Percentiles rank a stretch among this genome's conserved stretches.
These are phyloP conservation scores for Drosophila setifemur DNA, from an alignment of 1,140 invertebrate genomes.

Conservation along the genomic window DNA sequence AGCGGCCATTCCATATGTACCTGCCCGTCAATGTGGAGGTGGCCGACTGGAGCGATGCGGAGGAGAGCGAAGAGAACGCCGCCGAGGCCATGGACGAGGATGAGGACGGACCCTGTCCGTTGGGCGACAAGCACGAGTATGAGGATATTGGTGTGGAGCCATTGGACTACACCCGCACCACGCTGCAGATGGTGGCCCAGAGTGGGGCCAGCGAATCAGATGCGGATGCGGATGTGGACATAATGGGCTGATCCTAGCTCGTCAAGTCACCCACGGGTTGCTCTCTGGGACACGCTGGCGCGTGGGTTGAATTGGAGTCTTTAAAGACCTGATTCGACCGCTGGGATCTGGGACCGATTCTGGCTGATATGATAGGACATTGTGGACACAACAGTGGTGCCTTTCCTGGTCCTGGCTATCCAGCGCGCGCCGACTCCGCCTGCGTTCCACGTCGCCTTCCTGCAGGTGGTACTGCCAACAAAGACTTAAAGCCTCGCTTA, in stretches of 20 bases:
- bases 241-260: slow-evolving; percentile 59
- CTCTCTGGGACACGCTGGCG: slow-evolving; percentile 62
- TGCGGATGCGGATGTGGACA: slow-evolving; percentile 51
- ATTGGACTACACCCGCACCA: slow-evolving; percentile 61
- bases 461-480: slow-evolving; percentile 52
- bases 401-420: too few species aligned
- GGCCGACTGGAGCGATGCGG: slow-evolving; percentile 59
- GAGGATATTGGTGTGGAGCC: slow-evolving; percentile 68
- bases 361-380: slow-evolving; percentile 5
- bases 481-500: slow-evolving; percentile 78
- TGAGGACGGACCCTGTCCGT: slow-evolving; percentile 33
- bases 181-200: slow-evolving; percentile 65
- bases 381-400: slow-evolving; percentile 15
- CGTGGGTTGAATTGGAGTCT: slow-evolving; percentile 33
- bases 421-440: slow-evolving; percentile 18
- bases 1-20: slow-evolving; percentile 69
- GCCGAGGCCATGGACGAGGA: slow-evolving; percentile 33
- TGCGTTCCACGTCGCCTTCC: slow-evolving; percentile 50
- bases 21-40: slow-evolving; percentile 71
- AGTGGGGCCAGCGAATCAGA: slow-evolving; percentile 27
- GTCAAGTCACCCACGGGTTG: slow-evolving; percentile 43
- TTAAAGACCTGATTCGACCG: background rate
- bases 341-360: slow-evolving; percentile 27
- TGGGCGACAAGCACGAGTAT: slow-evolving; percentile 57
- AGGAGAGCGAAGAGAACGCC: slow-evolving; percentile 11